A percentile compares a stretch with the other conserved stretches of the same genome.
Evolutionary conservation across 2,113 vertebrate genomes (phyloP).

Genomic region (Ahaetulla prasina): DNA sequence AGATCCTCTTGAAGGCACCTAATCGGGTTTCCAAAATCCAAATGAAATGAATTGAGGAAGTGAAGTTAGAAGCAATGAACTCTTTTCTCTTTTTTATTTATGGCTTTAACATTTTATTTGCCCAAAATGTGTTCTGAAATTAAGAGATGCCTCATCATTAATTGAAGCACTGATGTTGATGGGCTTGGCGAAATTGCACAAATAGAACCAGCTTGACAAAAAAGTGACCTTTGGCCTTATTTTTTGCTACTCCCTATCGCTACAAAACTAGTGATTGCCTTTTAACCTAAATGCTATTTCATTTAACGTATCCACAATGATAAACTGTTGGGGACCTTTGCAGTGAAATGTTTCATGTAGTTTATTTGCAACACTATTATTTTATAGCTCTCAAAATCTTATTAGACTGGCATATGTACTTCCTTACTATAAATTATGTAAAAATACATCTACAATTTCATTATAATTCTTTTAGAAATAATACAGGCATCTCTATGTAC

Average conservation of each 20-base stretch:
- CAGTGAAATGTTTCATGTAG: neutral
- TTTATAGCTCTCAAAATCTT: constrained; percentile 16
- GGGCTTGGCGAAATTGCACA: neutral
- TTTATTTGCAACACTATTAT: neutral
- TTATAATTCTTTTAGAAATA: constrained; percentile 37
- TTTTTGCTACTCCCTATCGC: neutral
- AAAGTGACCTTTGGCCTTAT: neutral
- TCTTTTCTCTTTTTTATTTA: neutral
- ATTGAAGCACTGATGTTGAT: neutral
- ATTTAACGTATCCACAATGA: neutral
- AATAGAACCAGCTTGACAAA: neutral
- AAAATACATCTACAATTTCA: constrained; percentile 38
- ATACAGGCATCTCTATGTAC: neutral
- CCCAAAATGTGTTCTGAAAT: neutral
- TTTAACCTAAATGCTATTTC: neutral
- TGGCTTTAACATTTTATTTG: neutral
- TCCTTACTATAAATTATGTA: constrained; percentile 34
- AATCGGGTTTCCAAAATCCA: neutral
- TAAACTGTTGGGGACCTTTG: neutral
- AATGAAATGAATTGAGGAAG: neutral
- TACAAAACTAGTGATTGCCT: neutral
- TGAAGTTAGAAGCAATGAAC: neutral
- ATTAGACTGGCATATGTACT: constrained; percentile 35
- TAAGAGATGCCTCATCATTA: neutral
- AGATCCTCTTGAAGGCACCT: no score